Evolutionary conservation across 2,888 invertebrate species (phyloP), one percentile per base, ranked within the genome.

Genomic region (Drosophila monieri): DNA sequence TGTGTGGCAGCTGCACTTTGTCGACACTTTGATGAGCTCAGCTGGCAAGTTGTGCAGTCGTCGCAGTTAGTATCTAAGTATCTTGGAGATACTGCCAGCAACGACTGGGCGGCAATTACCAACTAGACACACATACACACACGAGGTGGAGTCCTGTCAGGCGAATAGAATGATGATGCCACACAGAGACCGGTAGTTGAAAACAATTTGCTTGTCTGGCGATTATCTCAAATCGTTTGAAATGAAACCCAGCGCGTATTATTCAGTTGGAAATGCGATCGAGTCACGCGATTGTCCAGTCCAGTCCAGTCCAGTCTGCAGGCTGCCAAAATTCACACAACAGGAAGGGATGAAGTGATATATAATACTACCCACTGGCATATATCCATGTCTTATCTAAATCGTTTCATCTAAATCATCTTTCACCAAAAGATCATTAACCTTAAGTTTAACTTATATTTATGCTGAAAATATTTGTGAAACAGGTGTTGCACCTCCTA

Each of bases 11-110:
- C 81, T 85, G 85, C 85, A 73, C 35, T 76, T 61, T 76, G 79
- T 77, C 71, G 85, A 81, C 85, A 81, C 71, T 71, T 81, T 85
- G 77, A 80, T 83, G 74, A 76, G 85, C 76, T 75, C 61, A 49
- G 66, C 52, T 67, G 74, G 58, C 77, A 69, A 68, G 58, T 41
- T 68, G 44, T 43, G 48, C 32, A 39, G 60, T 52, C 39, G 49
- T 52, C 39, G 49, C 52, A 46, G 32, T 52, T 18, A 25, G 21
- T 49, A 48, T 55, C 47, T 30, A 46, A 49, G 56, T 57, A 78
- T 68, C 79, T 68, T 21, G 27, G 30, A 65, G 73, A 67, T 73
- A 60, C 30, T 39, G 55, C 65, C 60, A 64, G 54, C 44, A 47
- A 51, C 35, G 55, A 48, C 44, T 43, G 43, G 9, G 57, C 25